Evolutionary conservation across 2,888 invertebrate genomes (phyloP).

Genomic region (Entomobrya multifasciata): DNA sequence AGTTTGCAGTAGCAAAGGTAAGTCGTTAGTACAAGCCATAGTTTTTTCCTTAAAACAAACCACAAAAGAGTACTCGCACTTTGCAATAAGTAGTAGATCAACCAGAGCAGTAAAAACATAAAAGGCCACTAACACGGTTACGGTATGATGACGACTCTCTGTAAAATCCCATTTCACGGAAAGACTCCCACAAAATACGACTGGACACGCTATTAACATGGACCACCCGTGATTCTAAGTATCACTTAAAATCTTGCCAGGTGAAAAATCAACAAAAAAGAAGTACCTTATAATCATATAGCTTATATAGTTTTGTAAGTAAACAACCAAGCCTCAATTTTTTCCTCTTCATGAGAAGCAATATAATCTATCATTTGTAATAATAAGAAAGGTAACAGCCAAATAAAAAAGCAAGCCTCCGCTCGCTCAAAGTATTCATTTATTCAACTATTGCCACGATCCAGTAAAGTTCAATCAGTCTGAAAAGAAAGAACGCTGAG

Average conservation of each 20-base stretch:
- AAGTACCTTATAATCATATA: slow-evolving; percentile 65
- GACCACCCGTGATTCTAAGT: slow-evolving; percentile 69
- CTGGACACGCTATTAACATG: slow-evolving; percentile 61
- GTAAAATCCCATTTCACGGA: slow-evolving; percentile 61
- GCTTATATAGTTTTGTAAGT: slow-evolving; percentile 51
- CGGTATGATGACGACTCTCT: neutral
- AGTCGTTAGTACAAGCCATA: too few relatives aligned
- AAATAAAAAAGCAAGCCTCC: slow-evolving; percentile 29
- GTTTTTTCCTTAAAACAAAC: slow-evolving; percentile 15
- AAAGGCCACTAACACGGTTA: too few relatives aligned
- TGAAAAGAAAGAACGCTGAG: too few relatives aligned
- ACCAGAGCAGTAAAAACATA: slow-evolving; percentile 41
- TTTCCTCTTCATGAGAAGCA: slow-evolving; percentile 45
- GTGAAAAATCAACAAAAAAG: slow-evolving; percentile 66
- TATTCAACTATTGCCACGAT: neutral
- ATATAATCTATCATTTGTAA: neutral
- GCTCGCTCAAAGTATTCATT: slow-evolving; percentile 5
- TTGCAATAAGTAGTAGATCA: neutral
- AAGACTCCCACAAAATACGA: slow-evolving; percentile 44
- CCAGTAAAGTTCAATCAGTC: slow-evolving; percentile 63
- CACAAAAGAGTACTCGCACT: neutral
- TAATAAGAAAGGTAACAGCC: neutral
- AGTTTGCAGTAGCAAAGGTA: too few relatives aligned
- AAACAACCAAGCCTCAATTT: slow-evolving; percentile 60
- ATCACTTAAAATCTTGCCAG: slow-evolving; percentile 63